phyloP scores from a whole-genome alignment of 2,113 vertebrate genomes.

The Oenanthe melanoleuca region DNA sequence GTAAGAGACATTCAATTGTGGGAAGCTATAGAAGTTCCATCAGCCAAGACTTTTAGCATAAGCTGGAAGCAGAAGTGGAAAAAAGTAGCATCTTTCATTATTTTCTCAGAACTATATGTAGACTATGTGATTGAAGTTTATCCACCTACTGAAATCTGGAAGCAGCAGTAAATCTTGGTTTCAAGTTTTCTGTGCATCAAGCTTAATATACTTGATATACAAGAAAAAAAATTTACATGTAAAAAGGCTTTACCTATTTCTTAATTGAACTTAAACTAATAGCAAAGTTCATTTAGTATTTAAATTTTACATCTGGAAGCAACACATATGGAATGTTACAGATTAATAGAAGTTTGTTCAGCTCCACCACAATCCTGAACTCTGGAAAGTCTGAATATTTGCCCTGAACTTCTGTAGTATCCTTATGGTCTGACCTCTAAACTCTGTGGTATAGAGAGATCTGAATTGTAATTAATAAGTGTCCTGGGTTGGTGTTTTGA shows the following conservation, averaged over 20 bases:
- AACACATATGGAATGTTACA: background rate
- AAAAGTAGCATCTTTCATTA: background rate
- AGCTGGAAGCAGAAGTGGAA: background rate
- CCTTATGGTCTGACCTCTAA: background rate
- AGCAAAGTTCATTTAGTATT: background rate
- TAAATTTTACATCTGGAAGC: background rate
- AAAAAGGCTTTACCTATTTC: background rate
- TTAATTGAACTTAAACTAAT: background rate
- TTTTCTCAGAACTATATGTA: background rate
- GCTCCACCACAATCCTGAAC: background rate
- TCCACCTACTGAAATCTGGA: background rate
- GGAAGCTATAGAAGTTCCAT: background rate
- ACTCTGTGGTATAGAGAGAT: background rate
- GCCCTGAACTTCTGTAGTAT: background rate
- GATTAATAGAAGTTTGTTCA: background rate
- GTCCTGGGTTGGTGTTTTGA: no score
- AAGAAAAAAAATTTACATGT: background rate
- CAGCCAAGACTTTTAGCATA: background rate
- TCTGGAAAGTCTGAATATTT: background rate
- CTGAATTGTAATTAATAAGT: background rate
- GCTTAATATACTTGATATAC: background rate
- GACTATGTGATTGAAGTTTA: background rate
- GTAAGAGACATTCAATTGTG: background rate
- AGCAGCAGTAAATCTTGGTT: background rate
- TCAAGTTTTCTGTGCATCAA: background rate